A percentile compares a stretch with the other conserved stretches of the same genome.
These are phyloP conservation scores for Paraplagusia blochii DNA, from an alignment of 2,113 vertebrate species.

Conservation along the genomic window DNA sequence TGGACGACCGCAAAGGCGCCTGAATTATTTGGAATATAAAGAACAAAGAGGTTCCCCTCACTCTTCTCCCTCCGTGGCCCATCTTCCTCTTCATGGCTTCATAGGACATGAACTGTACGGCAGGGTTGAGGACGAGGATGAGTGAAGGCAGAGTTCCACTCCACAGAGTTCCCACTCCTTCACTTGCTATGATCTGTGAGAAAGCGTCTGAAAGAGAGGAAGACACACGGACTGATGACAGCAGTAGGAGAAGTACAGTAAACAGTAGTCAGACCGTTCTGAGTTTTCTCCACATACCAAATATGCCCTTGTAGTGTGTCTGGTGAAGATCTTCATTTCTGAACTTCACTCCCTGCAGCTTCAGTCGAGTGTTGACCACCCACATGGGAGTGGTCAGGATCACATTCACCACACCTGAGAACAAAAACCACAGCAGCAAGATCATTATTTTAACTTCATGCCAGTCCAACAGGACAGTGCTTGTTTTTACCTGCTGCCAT, in stretches of 20 bases:
- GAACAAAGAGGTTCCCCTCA: conserved; percentile 7
- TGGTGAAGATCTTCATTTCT: conserved; percentile 77
- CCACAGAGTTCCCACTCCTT: conserved; percentile 77
- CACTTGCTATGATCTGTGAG: conserved; percentile 74
- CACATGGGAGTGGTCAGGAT: conserved; percentile 82
- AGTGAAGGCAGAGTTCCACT: conserved; percentile 78
- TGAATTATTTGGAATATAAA: too few relatives aligned
- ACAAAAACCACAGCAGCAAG: too few relatives aligned
- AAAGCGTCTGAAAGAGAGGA: conserved; percentile 72
- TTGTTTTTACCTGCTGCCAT: conserved; percentile 70
- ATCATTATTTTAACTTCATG: too few relatives aligned
- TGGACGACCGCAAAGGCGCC: too few relatives aligned
- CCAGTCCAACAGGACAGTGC: background rate
- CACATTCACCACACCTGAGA: conserved; percentile 76
- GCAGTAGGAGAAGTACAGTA: background rate
- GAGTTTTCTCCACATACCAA: conserved; percentile 61
- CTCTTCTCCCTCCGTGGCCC: conserved; percentile 65
- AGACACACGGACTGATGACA: background rate
- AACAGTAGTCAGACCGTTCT: background rate
- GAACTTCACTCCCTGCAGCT: conserved; percentile 82
- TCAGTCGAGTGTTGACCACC: conserved; percentile 82
- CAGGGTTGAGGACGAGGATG: conserved; percentile 80
- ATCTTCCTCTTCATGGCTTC: conserved; percentile 79
- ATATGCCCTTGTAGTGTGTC: conserved; percentile 79
- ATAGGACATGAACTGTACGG: conserved; percentile 81